phyloP scores from a whole-genome alignment of 2,113 vertebrate species.

The Rattus norvegicus region GRCr8 NC_086032.1:6136501-6137000 shows the following conservation, averaged over 20 bases:
- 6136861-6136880: neutral
- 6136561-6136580: neutral
- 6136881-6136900: no score
- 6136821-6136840: neutral
- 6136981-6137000: neutral
- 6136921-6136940: neutral
- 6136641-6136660: neutral
- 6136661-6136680: neutral
- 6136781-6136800: neutral
- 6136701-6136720: neutral
- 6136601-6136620: neutral
- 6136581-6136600: neutral
- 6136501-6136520: neutral
- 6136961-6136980: neutral
- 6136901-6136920: neutral
- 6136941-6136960: neutral
- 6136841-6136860: neutral
- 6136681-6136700: no score
- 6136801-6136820: neutral
- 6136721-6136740: neutral
- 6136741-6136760: neutral
- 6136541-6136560: neutral
- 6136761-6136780: neutral
- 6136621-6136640: neutral
- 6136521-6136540: neutral